phyloP scores from a whole-genome alignment of 2,888 invertebrate genomes.

The Harpalus rubripes region DNA sequence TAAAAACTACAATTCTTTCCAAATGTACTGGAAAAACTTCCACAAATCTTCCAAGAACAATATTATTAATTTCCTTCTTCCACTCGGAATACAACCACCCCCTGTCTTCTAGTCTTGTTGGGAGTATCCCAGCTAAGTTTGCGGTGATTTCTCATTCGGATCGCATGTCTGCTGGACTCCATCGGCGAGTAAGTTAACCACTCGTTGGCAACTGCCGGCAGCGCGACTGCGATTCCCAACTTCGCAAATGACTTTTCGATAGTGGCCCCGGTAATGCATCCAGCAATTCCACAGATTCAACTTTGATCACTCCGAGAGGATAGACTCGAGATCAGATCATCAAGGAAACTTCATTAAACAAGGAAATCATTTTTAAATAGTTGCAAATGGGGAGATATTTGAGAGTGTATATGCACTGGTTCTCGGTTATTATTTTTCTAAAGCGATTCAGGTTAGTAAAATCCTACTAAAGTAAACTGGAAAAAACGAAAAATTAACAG shows the following conservation, averaged over 20 bases:
- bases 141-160: conserved; percentile 50
- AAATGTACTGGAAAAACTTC: too few species aligned
- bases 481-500: too few species aligned
- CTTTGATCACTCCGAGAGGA: conserved; percentile 71
- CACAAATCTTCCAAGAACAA: too few species aligned
- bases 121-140: background rate
- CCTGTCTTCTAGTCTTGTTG: background rate
- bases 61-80: background rate
- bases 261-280: conserved; percentile 72
- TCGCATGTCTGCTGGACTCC: conserved; percentile 31
- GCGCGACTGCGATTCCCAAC: conserved; percentile 65
- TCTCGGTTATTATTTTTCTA: too few species aligned
- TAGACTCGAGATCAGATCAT: conserved; percentile 36
- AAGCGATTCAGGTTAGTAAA: too few species aligned
- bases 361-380: background rate
- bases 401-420: too few species aligned
- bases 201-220: conserved; percentile 45
- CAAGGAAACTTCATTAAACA: background rate
- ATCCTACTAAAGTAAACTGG: too few species aligned
- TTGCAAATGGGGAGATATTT: too few species aligned
- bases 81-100: too few species aligned
- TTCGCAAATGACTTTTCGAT: conserved; percentile 73
- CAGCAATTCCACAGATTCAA: conserved; percentile 72
- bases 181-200: conserved; percentile 60
- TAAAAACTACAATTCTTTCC: too few species aligned